phyloP scores from a whole-genome alignment of 2,888 invertebrate species.

The Sturmia bella region DNA sequence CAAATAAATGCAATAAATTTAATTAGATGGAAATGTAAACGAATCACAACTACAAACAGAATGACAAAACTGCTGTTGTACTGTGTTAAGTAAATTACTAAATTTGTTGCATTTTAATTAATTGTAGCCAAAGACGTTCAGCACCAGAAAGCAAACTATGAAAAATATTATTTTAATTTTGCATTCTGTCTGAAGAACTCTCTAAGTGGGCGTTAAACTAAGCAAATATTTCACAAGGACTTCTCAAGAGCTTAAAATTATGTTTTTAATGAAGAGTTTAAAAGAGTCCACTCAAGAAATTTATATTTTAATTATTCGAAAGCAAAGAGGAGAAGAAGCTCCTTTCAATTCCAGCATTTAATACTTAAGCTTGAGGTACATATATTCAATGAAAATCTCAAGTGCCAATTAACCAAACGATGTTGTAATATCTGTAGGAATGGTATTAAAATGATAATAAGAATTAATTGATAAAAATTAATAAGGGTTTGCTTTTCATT shows the following conservation, averaged over 20 bases:
- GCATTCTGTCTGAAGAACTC: slow-evolving; percentile 1
- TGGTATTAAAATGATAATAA: too few relatives aligned
- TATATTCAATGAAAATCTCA: too few relatives aligned
- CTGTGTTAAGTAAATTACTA: slow-evolving; percentile 17
- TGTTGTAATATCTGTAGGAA: too few relatives aligned
- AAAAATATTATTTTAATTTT: background rate
- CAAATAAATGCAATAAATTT: slow-evolving; percentile 7
- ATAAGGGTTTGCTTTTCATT: too few relatives aligned
- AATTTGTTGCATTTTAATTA: slow-evolving; percentile 36
- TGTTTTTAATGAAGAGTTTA: background rate
- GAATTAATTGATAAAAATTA: too few relatives aligned
- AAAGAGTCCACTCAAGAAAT: background rate
- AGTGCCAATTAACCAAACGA: too few relatives aligned
- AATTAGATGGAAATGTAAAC: slow-evolving; percentile 32
- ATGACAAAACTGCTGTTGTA: background rate
- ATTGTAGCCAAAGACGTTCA: slow-evolving; percentile 2
- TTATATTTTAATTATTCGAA: too few relatives aligned
- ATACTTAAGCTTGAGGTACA: too few relatives aligned
- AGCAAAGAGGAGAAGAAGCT: too few relatives aligned
- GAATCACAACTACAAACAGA: background rate
- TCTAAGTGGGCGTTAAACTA: slow-evolving; percentile 4
- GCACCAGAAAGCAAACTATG: background rate
- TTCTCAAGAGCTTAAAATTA: background rate
- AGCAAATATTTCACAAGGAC: background rate
- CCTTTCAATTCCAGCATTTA: too few relatives aligned